Base-by-base conservation (phyloP, 2,113 vertebrate species). In the Falcunculus frontatus region DNA sequence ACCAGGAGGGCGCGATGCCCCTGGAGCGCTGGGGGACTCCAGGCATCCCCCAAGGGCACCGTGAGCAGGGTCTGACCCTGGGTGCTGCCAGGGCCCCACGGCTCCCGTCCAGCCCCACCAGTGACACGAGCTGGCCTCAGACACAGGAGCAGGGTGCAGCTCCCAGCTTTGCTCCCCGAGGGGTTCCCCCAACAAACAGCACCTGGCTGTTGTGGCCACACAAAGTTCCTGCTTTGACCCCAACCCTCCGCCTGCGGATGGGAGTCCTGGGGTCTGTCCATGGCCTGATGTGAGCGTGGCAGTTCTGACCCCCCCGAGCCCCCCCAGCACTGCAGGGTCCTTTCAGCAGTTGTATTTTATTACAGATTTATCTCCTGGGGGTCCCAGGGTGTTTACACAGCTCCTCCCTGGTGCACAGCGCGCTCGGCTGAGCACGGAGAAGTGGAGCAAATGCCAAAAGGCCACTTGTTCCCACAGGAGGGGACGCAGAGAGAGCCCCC, bases 321-420 rank as follows among this genome's bases (percentile, higher is more conserved):
- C 17, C 27, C 4, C 10, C 13, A 16, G 55, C 46, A 30, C 37
- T 26, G 35, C 37, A 1, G 15, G 44, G 42, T 13, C 26, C n/a
- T 41, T 50, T 3, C 1, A 25, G 35, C 21, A 68, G 29, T 21
- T 19, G 1, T 5, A 15, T 53, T 60, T 68, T 18, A 68, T 32
- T 12, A 47, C 30, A 19, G 26, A 41, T 55, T 84, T 41, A 10
- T 53, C 55, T 29, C 16, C 10, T 11, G 53, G 19, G 49, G 27
- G 5, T 3, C 10, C 1, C 0, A 37, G n/a, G 32, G 5, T 53
- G 53, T 1, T 30, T 10, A 21, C 1, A 0, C 27, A 6, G 33
- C 68, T 32, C 33, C 44, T 47, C 29, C 59, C 39, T 1, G 0
- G 1, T 3, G 17, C 13, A 25, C 10, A 6, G 41, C 4, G 1